phyloP scores from a whole-genome alignment of 2,888 invertebrate genomes.

The Cantharis rustica region DNA sequence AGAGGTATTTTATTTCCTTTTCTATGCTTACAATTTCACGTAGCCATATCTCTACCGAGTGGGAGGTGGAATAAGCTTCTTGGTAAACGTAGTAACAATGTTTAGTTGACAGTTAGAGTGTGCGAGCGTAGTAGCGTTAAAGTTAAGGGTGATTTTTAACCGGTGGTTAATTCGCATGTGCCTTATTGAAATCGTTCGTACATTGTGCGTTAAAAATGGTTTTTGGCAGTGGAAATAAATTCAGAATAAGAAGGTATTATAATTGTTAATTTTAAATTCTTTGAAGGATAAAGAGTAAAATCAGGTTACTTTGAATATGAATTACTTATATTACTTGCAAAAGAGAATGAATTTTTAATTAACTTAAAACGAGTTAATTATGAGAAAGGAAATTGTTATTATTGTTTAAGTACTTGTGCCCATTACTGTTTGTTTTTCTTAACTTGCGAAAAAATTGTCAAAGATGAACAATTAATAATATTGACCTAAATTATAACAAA shows the following conservation, averaged over 20 bases:
- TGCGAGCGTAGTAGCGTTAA: slow-evolving; percentile 33
- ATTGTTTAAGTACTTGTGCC: neutral
- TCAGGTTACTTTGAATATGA: neutral
- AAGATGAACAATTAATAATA: neutral
- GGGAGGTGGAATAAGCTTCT: slow-evolving; percentile 41
- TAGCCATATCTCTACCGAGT: slow-evolving; percentile 34
- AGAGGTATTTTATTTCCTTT: slow-evolving; percentile 25
- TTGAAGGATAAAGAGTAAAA: neutral
- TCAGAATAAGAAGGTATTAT: slow-evolving; percentile 60
- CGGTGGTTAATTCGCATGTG: neutral
- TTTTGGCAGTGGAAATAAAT: slow-evolving; percentile 59
- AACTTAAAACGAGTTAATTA: neutral
- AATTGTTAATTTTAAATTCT: neutral
- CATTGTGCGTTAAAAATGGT: slow-evolving; percentile 45
- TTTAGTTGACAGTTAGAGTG: slow-evolving; percentile 47
- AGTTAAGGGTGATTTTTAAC: neutral
- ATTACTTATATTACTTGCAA: neutral
- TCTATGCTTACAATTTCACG: neutral
- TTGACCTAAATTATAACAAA: neutral
- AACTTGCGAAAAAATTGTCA: neutral
- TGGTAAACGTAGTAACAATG: slow-evolving; percentile 23
- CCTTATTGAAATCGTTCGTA: neutral
- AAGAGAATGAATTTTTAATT: neutral
- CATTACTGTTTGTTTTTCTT: neutral
- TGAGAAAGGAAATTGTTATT: neutral